Conservation (phyloP, 23 tunicate species). For the Ciona savignyi region DNA sequence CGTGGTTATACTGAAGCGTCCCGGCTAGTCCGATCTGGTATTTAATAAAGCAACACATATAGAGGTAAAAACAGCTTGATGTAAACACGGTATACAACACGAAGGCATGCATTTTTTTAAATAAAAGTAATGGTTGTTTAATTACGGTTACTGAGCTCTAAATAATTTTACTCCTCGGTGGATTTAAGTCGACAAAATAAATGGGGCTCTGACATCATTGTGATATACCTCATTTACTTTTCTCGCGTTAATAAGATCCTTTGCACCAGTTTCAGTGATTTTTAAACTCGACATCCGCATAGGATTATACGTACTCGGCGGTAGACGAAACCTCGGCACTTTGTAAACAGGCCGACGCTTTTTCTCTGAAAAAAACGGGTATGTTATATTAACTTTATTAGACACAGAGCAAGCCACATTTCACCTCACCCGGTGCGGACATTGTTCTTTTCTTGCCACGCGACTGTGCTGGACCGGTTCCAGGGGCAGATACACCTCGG, state of each 20-base stretch:
- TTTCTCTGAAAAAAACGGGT: not conserved
- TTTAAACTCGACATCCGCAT: conserved; percentile 64
- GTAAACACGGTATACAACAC: too few species aligned
- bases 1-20: conserved; percentile 74
- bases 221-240: conserved; percentile 54
- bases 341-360: conserved; percentile 2
- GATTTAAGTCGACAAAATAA: too few species aligned
- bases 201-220: not conserved
- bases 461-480: too few species aligned
- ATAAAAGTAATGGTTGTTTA: too few species aligned
- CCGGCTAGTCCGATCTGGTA: conserved; percentile 81
- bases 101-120: too few species aligned
- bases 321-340: conserved; percentile 74
- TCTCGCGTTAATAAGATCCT: conserved; percentile 48
- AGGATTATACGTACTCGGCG: conserved; percentile 21
- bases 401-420: too few species aligned
- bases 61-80: too few species aligned
- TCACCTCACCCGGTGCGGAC: not conserved
- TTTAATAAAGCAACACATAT: too few species aligned
- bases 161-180: too few species aligned
- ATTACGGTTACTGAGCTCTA: too few species aligned
- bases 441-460: not conserved
- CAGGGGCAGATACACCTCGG: too few species aligned
- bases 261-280: conserved; percentile 92
- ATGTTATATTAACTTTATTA: not conserved